phyloP scores from a whole-genome alignment of 2,113 vertebrate species.

The Urocolius indicus region DNA sequence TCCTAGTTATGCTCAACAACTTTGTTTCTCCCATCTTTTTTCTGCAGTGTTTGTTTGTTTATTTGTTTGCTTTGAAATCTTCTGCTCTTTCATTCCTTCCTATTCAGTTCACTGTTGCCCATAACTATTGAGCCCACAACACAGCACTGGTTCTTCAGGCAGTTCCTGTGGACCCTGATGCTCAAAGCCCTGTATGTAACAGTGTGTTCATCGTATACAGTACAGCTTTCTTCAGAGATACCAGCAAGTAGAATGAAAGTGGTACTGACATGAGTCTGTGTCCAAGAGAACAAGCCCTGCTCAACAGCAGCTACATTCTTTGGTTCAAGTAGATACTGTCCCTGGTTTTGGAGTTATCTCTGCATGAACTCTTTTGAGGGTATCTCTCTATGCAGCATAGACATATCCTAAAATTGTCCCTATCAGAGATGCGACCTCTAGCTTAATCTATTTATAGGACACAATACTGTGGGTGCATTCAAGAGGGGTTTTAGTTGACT shows the following conservation, averaged over 20 bases:
- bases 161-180: neutral
- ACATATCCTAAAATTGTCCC: neutral
- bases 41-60: neutral
- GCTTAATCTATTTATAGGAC: neutral
- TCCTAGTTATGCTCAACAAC: neutral
- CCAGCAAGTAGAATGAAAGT: neutral
- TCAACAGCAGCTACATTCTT: neutral
- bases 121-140: neutral
- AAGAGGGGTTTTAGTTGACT: neutral
- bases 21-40: slow-evolving; percentile 7
- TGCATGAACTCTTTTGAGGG: neutral
- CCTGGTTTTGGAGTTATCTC: neutral
- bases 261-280: neutral
- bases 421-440: neutral
- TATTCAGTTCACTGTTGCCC: neutral
- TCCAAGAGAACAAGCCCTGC: neutral
- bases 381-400: neutral
- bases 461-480: neutral
- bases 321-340: neutral
- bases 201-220: neutral
- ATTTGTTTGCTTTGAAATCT: neutral
- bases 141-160: neutral
- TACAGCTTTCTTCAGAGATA: neutral
- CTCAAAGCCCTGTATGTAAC: neutral
- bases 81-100: neutral